A percentile compares a stretch with the other conserved stretches of the same genome.
Conservation (phyloP, 2,797 vertebrate species). For the Botia kubotai region DNA sequence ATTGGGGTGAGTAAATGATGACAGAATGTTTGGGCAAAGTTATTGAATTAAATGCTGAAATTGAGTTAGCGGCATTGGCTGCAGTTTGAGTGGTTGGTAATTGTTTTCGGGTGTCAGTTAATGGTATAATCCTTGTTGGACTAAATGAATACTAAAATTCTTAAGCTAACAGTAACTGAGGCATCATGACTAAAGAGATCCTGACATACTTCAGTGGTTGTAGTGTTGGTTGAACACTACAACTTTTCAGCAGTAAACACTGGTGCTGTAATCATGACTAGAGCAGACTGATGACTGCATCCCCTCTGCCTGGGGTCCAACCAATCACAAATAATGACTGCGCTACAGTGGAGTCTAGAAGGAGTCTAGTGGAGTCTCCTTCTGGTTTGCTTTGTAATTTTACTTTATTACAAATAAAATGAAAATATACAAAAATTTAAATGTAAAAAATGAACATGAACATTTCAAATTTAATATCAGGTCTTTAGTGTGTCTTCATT, state of each 20-base stretch:
- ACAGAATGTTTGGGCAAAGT: neutral
- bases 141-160: slow-evolving; percentile 5
- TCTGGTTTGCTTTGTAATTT: no score
- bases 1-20: neutral
- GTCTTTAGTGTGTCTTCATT: no score
- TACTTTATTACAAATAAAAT: no score
- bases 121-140: slow-evolving; percentile 16
- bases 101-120: slow-evolving; percentile 10
- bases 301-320: slow-evolving; percentile 41
- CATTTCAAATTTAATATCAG: no score
- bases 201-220: neutral
- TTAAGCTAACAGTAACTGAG: slow-evolving; percentile 2
- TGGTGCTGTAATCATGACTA: slow-evolving; percentile 41
- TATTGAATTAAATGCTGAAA: slow-evolving; percentile 26
- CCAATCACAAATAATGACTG: slow-evolving; percentile 39
- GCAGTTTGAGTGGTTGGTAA: slow-evolving; percentile 41
- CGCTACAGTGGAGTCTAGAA: slow-evolving; percentile 45
- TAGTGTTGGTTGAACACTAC: slow-evolving; percentile 29
- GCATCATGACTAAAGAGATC: neutral
- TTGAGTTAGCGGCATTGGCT: slow-evolving; percentile 1
- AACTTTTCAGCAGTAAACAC: slow-evolving; percentile 46
- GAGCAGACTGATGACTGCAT: slow-evolving; percentile 40
- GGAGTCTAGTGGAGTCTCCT: no score
- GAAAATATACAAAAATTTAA: no score
- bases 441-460: no score